phyloP scores from a whole-genome alignment of 2,113 vertebrate genomes.

The Bubalus kerabau region DNA sequence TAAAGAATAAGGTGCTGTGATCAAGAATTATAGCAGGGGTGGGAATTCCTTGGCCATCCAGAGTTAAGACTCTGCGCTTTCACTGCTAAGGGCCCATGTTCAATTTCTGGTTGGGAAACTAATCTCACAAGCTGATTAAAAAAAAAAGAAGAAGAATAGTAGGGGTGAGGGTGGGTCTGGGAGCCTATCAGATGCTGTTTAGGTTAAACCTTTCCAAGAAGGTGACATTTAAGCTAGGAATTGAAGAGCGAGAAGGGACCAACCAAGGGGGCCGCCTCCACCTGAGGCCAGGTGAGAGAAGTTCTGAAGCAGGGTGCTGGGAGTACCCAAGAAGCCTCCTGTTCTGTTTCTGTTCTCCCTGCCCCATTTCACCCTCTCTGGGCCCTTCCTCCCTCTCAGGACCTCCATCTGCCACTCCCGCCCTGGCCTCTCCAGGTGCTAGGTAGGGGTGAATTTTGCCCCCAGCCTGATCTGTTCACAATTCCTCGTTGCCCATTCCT shows the following conservation, averaged over 20 bases:
- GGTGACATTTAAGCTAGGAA: constrained; percentile 14
- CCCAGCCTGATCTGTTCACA: background rate
- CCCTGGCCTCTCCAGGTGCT: background rate
- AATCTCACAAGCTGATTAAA: background rate
- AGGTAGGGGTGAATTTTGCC: constrained; percentile 10
- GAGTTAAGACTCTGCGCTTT: background rate
- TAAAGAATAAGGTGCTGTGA: constrained; percentile 2
- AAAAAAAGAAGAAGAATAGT: background rate
- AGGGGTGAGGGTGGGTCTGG: background rate
- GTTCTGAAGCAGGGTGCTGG: background rate
- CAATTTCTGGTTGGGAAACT: background rate
- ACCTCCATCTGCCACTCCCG: background rate
- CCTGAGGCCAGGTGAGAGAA: background rate
- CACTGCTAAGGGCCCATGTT: background rate
- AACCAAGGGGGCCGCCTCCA: background rate
- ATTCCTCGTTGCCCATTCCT: background rate
- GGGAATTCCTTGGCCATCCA: background rate
- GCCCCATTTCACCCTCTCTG: background rate
- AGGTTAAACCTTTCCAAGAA: constrained; percentile 2
- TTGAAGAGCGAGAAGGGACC: background rate
- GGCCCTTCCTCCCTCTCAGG: background rate
- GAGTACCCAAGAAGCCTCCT: background rate
- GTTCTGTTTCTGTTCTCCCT: background rate
- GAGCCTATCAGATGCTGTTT: background rate
- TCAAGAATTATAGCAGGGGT: background rate